Evolutionary conservation across 2,888 invertebrate species (phyloP), one percentile per base, ranked within the genome.

Genomic region (Melangyna quadrimaculata): DNA sequence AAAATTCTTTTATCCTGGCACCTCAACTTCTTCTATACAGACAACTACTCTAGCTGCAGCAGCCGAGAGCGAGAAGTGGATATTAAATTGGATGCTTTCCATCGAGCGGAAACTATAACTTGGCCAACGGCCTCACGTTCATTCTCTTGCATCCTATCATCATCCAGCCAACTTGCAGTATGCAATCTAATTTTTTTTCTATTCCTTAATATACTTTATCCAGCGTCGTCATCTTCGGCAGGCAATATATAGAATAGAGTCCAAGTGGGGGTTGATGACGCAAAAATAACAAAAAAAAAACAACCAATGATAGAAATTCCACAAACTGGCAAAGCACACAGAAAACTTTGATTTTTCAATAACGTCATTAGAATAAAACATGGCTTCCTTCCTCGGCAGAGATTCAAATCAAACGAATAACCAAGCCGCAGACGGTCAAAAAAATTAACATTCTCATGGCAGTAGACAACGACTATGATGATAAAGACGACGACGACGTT

Each of bases 271-370:
- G 17, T 43, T 63, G 63, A 32, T 45, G 61, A 40, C 12, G 12
- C 71, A 40, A 57, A 17, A 32, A 48, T 27, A 71, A 48, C 57
- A 45, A 5, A 48, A 35, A 71, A 48, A 67, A 45, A 5, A 32
- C 19, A 29, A 27, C 29, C 35, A 24, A 43, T 19, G 35, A 37
- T 40, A 32, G 45, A 45, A 43, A 65, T 43, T 72, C 17, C 32
- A 67, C 45, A 78, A 83, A 55, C 19, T 43, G 19, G 40, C 35
- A 32, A 32, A 65, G 65, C 71, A 74, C 73, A 63, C 24, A 7
- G 43, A 65, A 70, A 84, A 84, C 74, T 84, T 83, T 78, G 78
- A 78, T 79, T 79, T 84, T 84, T 78, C 79, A 84, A 79, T 79
- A 79, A 79, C 74, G 79, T 75, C 79, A 75, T 79, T 84, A 74